Evolutionary conservation across 2,888 invertebrate species (phyloP).

Genomic region (Euspilapteryx auroguttella): DNA sequence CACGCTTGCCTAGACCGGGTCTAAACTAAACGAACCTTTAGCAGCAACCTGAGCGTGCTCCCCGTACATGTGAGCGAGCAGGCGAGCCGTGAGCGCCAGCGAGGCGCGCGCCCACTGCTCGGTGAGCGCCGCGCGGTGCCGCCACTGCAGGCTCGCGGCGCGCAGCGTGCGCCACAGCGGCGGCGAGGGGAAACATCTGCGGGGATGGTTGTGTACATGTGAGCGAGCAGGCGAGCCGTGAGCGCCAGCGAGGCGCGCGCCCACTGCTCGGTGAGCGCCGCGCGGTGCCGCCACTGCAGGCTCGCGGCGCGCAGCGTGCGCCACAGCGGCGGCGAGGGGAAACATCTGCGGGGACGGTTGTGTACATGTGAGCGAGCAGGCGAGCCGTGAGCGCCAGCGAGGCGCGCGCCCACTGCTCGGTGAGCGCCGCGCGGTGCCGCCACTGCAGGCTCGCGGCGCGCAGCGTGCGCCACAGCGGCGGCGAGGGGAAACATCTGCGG

Average conservation of each 20-base stretch:
- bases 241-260: conserved; percentile 89
- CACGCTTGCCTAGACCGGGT: no score
- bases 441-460: conserved; percentile 91
- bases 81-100: conserved; percentile 80
- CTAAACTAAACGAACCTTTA: no score
- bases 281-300: conserved; percentile 91
- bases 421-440: conserved; percentile 90
- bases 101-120: conserved; percentile 96
- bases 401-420: conserved; percentile 94
- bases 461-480: conserved; percentile 93
- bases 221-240: conserved; percentile 79
- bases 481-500: conserved; percentile 83
- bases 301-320: conserved; percentile 92
- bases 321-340: conserved; percentile 95
- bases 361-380: conserved; percentile 82
- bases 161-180: conserved; percentile 94
- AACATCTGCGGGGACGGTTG: conserved; percentile 55
- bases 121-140: conserved; percentile 89
- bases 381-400: conserved; percentile 87
- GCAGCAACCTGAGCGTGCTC: no score
- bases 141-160: conserved; percentile 91
- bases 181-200: conserved; percentile 87
- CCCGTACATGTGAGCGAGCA: conserved; percentile 88
- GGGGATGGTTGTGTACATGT: conserved; percentile 66
- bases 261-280: conserved; percentile 93